A percentile compares a stretch with the other conserved stretches of the same genome.
Evolutionary conservation across 1,140 invertebrate species (phyloP).

Genomic region (Diplogasteroides magnus): DNA sequence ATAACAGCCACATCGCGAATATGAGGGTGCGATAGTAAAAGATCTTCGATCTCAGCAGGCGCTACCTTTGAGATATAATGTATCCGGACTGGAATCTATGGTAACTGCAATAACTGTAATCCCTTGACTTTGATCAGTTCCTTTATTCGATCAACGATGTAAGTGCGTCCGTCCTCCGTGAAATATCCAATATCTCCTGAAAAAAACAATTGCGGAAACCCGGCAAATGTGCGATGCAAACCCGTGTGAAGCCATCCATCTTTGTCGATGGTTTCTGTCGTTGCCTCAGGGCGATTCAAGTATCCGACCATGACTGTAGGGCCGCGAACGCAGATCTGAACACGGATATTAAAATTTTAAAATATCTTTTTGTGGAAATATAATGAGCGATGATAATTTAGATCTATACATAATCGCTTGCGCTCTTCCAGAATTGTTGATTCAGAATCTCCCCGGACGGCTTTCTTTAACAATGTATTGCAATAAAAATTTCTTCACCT

Average conservation of each 20-base stretch:
- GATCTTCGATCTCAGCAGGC: conserved; percentile 76
- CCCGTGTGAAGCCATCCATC: conserved; percentile 73
- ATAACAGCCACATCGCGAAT: conserved; percentile 75
- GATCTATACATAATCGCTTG: too few species aligned
- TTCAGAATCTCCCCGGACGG: too few species aligned
- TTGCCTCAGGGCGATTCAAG: conserved; percentile 69
- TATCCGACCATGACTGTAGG: conserved; percentile 65
- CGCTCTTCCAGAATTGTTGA: too few species aligned
- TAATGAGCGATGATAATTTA: too few species aligned
- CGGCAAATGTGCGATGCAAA: conserved; percentile 12
- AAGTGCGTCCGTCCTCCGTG: conserved; percentile 65
- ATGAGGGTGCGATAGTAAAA: conserved; percentile 69
- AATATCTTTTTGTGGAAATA: too few species aligned
- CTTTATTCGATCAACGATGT: conserved; percentile 76
- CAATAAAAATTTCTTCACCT: too few species aligned
- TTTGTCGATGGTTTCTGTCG: conserved; percentile 65
- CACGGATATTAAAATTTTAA: too few species aligned
- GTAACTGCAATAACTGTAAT: conserved; percentile 57
- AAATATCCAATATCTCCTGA: conserved; percentile 73
- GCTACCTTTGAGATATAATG: conserved; percentile 62
- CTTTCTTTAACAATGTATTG: too few species aligned
- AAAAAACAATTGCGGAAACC: background rate
- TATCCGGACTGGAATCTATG: background rate
- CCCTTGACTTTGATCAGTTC: conserved; percentile 86
- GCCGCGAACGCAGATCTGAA: conserved; percentile 49